Evolutionary conservation across 1,140 invertebrate species (phyloP).

Genomic region (Lordiphosa mommai): DNA sequence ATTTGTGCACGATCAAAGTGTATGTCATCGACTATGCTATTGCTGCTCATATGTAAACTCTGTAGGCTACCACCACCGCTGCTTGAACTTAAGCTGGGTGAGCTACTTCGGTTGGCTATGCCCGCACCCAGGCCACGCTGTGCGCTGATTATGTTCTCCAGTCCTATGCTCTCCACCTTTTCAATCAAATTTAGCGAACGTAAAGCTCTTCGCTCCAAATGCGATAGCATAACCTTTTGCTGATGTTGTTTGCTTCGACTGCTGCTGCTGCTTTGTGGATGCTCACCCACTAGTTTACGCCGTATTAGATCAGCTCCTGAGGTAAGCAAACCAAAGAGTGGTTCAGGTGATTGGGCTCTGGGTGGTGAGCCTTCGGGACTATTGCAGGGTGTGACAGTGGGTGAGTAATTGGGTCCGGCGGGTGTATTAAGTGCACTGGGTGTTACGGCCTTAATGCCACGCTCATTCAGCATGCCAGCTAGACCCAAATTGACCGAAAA

Average conservation of each 20-base stretch:
- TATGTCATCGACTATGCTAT: slow-evolving; percentile 76
- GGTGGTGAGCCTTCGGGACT: slow-evolving; percentile 84
- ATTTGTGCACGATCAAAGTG: slow-evolving; percentile 76
- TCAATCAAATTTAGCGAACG: slow-evolving; percentile 83
- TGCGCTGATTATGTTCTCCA: slow-evolving; percentile 84
- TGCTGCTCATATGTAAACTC: slow-evolving; percentile 80
- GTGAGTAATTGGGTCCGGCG: slow-evolving; percentile 85
- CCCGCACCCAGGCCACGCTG: slow-evolving; percentile 75
- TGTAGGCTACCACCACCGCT: slow-evolving; percentile 84
- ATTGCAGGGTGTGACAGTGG: slow-evolving; percentile 91
- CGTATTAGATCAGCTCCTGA: slow-evolving; percentile 88
- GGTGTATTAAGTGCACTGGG: slow-evolving; percentile 86
- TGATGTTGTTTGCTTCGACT: slow-evolving; percentile 70
- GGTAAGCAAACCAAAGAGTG: slow-evolving; percentile 84
- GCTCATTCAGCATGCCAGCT: slow-evolving; percentile 89
- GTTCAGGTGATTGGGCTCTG: slow-evolving; percentile 82
- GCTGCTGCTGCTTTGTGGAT: slow-evolving; percentile 58
- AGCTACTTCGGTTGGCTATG: slow-evolving; percentile 80
- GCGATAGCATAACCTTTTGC: slow-evolving; percentile 79
- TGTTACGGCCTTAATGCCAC: slow-evolving; percentile 88
- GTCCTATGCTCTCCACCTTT: slow-evolving; percentile 85
- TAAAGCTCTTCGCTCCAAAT: slow-evolving; percentile 81
- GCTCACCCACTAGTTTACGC: slow-evolving; percentile 83
- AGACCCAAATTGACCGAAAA: slow-evolving; percentile 89
- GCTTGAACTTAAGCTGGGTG: slow-evolving; percentile 83